Evolutionary conservation across 2,797 vertebrate genomes (phyloP).

Genomic region (Allobates femoralis): DNA sequence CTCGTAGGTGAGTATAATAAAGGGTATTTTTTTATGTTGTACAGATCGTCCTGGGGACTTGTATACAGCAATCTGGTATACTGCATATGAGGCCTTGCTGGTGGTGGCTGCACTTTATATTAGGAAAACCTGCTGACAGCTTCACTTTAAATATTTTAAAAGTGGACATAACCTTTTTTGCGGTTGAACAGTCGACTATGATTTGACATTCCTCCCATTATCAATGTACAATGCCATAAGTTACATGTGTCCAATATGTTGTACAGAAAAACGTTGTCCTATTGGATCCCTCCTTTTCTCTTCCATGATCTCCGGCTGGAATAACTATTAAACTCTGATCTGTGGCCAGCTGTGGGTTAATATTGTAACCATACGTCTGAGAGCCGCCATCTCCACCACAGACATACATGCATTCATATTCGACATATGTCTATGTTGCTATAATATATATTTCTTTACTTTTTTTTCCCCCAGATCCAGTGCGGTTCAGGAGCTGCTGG

Average conservation of each 20-base stretch:
- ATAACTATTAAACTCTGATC: background rate
- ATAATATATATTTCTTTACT: background rate
- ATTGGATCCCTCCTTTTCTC: background rate
- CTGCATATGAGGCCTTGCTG: too few species aligned
- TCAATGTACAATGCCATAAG: background rate
- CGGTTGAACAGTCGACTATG: too few species aligned
- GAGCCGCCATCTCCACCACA: background rate
- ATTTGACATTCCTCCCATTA: too few species aligned
- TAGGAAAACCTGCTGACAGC: too few species aligned
- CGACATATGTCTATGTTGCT: background rate
- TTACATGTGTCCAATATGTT: background rate
- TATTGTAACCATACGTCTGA: too few species aligned
- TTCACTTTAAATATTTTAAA: too few species aligned
- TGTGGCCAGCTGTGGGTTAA: background rate
- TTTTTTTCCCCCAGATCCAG: constrained; percentile 77
- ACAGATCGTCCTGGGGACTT: too few species aligned
- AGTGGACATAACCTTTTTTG: too few species aligned
- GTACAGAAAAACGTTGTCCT: background rate
- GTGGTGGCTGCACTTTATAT: too few species aligned
- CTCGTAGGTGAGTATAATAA: too few species aligned
- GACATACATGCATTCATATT: background rate
- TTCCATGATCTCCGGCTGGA: background rate
- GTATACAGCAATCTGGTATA: too few species aligned
- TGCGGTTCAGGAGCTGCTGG: constrained; percentile 91
- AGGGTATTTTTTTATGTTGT: too few species aligned